phyloP scores from a whole-genome alignment of 1,140 invertebrate species.

The Venturia canescens region DNA sequence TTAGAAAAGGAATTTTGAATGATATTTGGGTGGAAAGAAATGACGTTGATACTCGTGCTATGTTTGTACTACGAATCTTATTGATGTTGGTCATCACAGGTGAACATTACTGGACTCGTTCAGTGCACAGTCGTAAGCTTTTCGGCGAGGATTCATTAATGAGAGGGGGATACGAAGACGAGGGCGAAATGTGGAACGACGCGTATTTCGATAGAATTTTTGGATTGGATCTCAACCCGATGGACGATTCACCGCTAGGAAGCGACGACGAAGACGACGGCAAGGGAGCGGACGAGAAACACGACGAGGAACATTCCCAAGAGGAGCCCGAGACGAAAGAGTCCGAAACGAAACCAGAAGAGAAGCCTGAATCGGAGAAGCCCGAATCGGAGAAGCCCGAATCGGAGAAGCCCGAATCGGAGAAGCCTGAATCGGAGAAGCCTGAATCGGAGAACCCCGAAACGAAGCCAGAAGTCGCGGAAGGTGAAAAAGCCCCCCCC shows the following conservation, averaged over 20 bases:
- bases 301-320: slow-evolving; percentile 17
- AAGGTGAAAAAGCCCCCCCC: too few species aligned
- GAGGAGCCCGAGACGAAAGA: too few species aligned
- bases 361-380: too few species aligned
- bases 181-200: slow-evolving; percentile 40
- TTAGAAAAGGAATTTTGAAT: not conserved
- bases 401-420: too few species aligned
- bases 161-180: slow-evolving; percentile 19
- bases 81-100: slow-evolving; percentile 36
- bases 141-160: slow-evolving; percentile 44
- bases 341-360: too few species aligned
- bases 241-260: too few species aligned
- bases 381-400: too few species aligned
- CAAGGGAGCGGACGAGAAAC: slow-evolving; percentile 38
- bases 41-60: slow-evolving; percentile 30
- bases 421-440: too few species aligned
- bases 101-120: slow-evolving; percentile 18
- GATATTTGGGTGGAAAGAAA: not conserved
- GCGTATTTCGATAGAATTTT: slow-evolving; percentile 33
- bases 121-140: slow-evolving; percentile 22
- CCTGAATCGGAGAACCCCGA: too few species aligned
- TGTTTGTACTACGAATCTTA: slow-evolving; percentile 35
- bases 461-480: too few species aligned
- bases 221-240: slow-evolving; percentile 3
- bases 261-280: not conserved